Base-by-base conservation (phyloP, 92 coral and sea anemone genomes). In the Bergia sp. region DNA sequence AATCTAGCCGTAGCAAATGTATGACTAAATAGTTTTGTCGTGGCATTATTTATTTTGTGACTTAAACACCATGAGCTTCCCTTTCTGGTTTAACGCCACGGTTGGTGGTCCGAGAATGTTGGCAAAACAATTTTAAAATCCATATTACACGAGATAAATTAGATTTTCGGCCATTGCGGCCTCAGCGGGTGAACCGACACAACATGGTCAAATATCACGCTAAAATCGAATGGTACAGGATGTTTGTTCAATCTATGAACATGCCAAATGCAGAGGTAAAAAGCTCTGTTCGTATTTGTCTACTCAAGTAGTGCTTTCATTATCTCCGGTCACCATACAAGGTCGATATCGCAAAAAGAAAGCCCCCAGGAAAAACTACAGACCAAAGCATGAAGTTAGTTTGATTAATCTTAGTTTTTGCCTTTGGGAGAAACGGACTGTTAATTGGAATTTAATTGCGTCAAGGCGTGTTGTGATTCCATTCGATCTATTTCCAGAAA, bases 361-460 rank as follows among this genome's bases (percentile, higher is more conserved):
- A 57, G 71, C 71, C 85, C 29, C 40, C 39, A 40, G 79, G 79
- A 50, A 18, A 76, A 76, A 76, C 47, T 44, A 23, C 45, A 39
- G 45, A 42, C 53, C 79, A 42, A 76, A 44, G 47, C 50, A 16
- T 39, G 50, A 4, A 15, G 36, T 39, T 12, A 3, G 47, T 58
- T 57, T 81, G 37, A 81, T 58, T 55, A 61, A 81, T 9, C 61
- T 7, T 64, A 58, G 74, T 58, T 58, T 21, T 81, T 57, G 85
- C 85, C 85, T 81, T 81, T 15, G 23, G 85, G 73, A 15, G 55
- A 79, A 79, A 77, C 42, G n/a, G 77, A 73, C 77, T 7, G 12
- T 77, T 77, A 42, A 79, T 79, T 79, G 66, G 65, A 79, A 49
- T 79, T 81, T 58, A 61, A 81, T 81, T 57, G 73, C 74, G 72